phyloP scores from a whole-genome alignment of 2,797 vertebrate genomes.

The Coregonus ussuriensis region DNA sequence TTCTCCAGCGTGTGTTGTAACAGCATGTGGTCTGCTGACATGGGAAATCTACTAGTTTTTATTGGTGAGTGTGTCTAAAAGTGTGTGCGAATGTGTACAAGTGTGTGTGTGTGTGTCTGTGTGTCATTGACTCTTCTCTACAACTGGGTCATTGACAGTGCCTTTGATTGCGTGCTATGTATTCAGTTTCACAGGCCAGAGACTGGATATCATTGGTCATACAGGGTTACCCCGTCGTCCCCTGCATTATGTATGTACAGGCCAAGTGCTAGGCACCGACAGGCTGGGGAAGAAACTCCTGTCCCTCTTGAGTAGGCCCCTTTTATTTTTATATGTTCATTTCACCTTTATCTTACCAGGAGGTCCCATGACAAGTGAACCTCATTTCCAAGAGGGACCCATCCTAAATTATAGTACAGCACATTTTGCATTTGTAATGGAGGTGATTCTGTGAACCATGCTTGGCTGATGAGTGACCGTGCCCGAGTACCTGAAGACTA shows the following conservation, averaged over 20 bases:
- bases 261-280: background rate
- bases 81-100: too few species aligned
- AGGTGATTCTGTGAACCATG: too few species aligned
- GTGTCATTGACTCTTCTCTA: background rate
- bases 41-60: background rate
- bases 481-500: too few species aligned
- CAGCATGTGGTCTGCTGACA: constrained; percentile 39
- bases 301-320: too few species aligned
- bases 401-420: too few species aligned
- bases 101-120: too few species aligned
- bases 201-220: constrained; percentile 44
- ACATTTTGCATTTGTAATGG: too few species aligned
- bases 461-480: too few species aligned
- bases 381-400: too few species aligned
- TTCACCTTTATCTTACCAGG: background rate
- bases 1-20: constrained; percentile 21
- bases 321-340: too few species aligned
- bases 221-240: constrained; percentile 57
- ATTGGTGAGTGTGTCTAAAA: background rate
- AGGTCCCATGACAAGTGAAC: background rate
- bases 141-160: background rate
- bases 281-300: too few species aligned
- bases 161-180: constrained; percentile 31
- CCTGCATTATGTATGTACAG: constrained; percentile 68
- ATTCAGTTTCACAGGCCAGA: constrained; percentile 61